Evolutionary conservation across 2,797 vertebrate species (phyloP).

Genomic region (Denticeps clupeoides): DNA sequence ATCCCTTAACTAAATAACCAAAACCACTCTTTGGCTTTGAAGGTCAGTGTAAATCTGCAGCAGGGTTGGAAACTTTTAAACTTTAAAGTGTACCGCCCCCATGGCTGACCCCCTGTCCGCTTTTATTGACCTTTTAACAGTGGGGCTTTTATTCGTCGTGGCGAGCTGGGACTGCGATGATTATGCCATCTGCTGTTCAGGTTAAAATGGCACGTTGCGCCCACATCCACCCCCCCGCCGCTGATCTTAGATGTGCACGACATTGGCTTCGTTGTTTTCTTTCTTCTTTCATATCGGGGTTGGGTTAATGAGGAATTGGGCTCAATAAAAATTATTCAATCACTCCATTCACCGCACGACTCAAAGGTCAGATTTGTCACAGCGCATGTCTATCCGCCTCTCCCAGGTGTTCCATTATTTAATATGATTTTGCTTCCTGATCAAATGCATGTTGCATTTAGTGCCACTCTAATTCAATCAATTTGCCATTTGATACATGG

Average conservation of each 20-base stretch:
- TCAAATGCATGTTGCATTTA: slow-evolving; percentile 27
- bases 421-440: slow-evolving; percentile 20
- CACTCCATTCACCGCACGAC: neutral
- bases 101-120: neutral
- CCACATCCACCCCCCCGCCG: neutral
- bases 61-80: neutral
- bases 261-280: neutral
- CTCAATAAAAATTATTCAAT: neutral
- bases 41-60: neutral
- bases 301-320: neutral
- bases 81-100: neutral
- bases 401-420: slow-evolving; percentile 18
- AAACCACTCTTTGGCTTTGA: neutral
- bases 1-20: too few relatives aligned
- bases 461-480: slow-evolving; percentile 25
- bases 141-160: neutral
- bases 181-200: neutral
- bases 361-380: neutral
- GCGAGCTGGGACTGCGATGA: neutral
- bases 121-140: neutral
- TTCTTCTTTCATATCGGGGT: neutral
- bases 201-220: slow-evolving; percentile 3
- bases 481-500: slow-evolving; percentile 19
- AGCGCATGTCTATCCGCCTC: neutral
- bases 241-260: neutral